Evolutionary conservation across 2,888 invertebrate genomes (phyloP).

Genomic region (Sympetrum striolatum): DNA sequence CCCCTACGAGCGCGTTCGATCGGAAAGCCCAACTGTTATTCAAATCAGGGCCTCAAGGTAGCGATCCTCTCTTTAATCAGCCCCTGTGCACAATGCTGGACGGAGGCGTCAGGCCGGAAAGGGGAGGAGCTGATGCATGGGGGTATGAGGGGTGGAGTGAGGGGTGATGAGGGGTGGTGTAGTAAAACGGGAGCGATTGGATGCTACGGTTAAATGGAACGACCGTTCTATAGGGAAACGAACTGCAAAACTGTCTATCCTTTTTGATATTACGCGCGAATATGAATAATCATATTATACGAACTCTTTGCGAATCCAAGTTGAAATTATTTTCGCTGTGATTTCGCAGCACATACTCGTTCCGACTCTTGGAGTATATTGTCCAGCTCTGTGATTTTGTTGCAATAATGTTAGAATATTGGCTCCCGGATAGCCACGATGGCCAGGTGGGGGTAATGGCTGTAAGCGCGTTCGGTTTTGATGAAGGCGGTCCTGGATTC

Average conservation of each 20-base stretch:
- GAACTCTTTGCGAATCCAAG: too few species aligned
- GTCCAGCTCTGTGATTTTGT: too few species aligned
- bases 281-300: too few species aligned
- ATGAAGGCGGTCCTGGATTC: too few species aligned
- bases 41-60: background rate
- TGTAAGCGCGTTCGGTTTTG: too few species aligned
- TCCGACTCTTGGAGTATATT: too few species aligned
- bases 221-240: background rate
- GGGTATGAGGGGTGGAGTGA: background rate
- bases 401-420: too few species aligned
- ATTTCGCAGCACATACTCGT: too few species aligned
- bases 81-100: background rate
- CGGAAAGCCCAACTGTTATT: conserved; percentile 37
- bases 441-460: too few species aligned
- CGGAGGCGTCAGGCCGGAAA: conserved; percentile 8
- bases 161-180: background rate
- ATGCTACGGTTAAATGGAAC: background rate
- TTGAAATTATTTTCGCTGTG: too few species aligned
- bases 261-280: too few species aligned
- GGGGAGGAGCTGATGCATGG: background rate
- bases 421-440: too few species aligned
- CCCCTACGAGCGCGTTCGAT: background rate
- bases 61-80: conserved; percentile 23
- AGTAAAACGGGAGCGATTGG: background rate
- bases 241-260: background rate